Evolutionary conservation across 2,113 vertebrate species (phyloP), one percentile per base, ranked within the genome.

Genomic region (Lichenostomus cassidix): DNA sequence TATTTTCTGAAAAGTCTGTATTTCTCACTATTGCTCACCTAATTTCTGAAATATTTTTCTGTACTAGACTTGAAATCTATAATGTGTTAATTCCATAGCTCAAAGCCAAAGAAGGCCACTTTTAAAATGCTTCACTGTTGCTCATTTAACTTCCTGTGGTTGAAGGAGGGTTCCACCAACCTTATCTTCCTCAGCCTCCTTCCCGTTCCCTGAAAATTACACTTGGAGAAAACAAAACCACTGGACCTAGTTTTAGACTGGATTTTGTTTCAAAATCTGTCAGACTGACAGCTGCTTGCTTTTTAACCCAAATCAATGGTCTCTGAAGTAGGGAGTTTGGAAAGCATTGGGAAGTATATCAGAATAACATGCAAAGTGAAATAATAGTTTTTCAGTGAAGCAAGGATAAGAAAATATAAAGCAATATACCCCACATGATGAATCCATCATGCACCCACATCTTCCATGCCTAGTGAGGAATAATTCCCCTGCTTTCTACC

Each of bases 31-130:
- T 44, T 73, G 33, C 49, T 80, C 8, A 35, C 27, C 68, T 56
- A 80, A 88, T 82, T 85, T 92, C 62, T 82, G 67, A 88, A 90
- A 33, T 65, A 80, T 49, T 91, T 88, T 64, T 83, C 71, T 73
- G 29, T 52, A 68, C 21, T 69, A 52, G 76, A 64, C 25, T 52
- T 74, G 53, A 95, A 92, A 92, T 73, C 59, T 91, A 7, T 70
- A 79, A 82, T 25, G 23, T 79, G 59, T 69, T 92, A 80, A 91
- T 94, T 86, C 63, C 71, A 73, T 7, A 56, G 39, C 71, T 87
- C 71, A 91, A 83, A 83, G 76, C 56, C 79, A 94, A 95, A 90
- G n/a, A 68, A 95, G 88, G 52, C 18, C 2, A 22, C 49, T 89
- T 83, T 69, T 12, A 12, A 94, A 94, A 80, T 65, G 53, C 33